Conservation (phyloP, 2,797 vertebrate species). For the Morelia viridis region DNA sequence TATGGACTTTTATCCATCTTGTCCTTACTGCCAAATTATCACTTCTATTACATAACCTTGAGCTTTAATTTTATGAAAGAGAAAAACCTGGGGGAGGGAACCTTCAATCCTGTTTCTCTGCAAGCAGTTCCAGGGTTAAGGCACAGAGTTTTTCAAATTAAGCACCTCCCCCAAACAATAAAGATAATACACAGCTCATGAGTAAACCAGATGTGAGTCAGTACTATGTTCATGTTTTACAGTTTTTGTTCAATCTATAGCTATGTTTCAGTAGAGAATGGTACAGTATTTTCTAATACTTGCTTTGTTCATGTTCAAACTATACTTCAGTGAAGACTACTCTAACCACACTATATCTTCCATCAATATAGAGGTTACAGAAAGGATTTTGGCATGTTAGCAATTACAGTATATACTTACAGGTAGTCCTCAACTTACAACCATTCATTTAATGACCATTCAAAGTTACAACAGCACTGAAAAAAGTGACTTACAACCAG, state of each 20-base stretch:
- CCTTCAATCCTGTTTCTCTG: background rate
- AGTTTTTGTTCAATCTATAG: conserved; percentile 36
- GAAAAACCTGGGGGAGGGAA: background rate
- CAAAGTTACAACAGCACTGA: no score
- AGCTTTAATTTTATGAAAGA: background rate
- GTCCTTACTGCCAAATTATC: background rate
- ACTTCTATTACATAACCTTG: background rate
- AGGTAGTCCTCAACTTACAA: no score
- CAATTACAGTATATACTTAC: no score
- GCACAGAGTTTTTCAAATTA: background rate
- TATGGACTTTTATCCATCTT: background rate
- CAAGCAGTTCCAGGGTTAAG: background rate
- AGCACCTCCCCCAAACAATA: background rate
- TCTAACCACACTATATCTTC: conserved; percentile 22
- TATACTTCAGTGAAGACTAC: background rate
- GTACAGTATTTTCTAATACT: conserved; percentile 41
- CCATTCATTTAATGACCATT: no score
- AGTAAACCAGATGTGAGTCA: no score
- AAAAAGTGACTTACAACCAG: no score
- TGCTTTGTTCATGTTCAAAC: conserved; percentile 16
- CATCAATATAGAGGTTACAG: conserved; percentile 22
- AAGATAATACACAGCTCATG: background rate
- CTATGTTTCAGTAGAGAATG: conserved; percentile 39
- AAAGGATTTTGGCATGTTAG: conserved; percentile 41
- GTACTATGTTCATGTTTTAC: conserved; percentile 26